Percentiles rank a stretch among this genome's conserved stretches.
Conservation (phyloP, 2,888 invertebrate species). For the Thereva nobilitata region DNA sequence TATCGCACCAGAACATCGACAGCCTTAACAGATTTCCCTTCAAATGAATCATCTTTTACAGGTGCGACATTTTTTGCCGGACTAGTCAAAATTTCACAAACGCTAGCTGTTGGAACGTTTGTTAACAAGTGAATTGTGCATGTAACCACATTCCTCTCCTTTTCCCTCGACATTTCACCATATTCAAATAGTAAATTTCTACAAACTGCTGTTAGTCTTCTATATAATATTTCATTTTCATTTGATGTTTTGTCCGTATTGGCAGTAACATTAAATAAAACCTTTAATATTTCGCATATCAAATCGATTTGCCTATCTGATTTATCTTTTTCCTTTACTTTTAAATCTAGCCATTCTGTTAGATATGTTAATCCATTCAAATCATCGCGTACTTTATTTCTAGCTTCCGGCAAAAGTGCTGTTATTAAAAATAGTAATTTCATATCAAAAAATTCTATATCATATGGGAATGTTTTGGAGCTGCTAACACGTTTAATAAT, state of each 20-base stretch:
- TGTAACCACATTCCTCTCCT: slow-evolving; percentile 71
- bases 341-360: slow-evolving; percentile 68
- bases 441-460: slow-evolving; percentile 81
- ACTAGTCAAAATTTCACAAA: slow-evolving; percentile 65
- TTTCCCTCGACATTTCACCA: slow-evolving; percentile 56
- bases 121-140: slow-evolving; percentile 84
- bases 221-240: slow-evolving; percentile 72
- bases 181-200: slow-evolving; percentile 67
- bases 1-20: slow-evolving; percentile 70
- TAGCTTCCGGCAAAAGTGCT: slow-evolving; percentile 74
- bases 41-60: slow-evolving; percentile 63
- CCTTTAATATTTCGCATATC: slow-evolving; percentile 75
- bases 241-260: slow-evolving; percentile 59
- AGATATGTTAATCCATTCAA: slow-evolving; percentile 72
- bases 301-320: slow-evolving; percentile 67
- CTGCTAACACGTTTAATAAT: slow-evolving; percentile 72
- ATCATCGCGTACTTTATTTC: slow-evolving; percentile 68
- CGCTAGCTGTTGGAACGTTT: slow-evolving; percentile 76
- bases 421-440: slow-evolving; percentile 87
- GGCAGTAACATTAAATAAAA: slow-evolving; percentile 76
- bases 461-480: slow-evolving; percentile 48
- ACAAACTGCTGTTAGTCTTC: slow-evolving; percentile 72
- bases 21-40: slow-evolving; percentile 78
- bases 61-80: slow-evolving; percentile 26
- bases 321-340: slow-evolving; percentile 60